Evolutionary conservation across 2,888 invertebrate genomes (phyloP), one percentile per base, ranked within the genome.

Genomic region (Chymomyza amoena): DNA sequence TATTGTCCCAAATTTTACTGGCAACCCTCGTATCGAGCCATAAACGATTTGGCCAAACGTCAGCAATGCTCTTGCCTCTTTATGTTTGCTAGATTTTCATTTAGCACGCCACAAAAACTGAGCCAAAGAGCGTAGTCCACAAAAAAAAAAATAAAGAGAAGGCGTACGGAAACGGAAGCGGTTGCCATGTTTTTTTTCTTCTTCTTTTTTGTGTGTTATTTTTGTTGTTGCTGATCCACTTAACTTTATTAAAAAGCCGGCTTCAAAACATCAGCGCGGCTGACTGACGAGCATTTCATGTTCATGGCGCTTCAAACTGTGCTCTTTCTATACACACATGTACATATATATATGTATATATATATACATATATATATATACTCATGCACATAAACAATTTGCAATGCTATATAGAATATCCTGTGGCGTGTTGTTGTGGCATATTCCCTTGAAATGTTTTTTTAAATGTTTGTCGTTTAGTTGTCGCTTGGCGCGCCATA

Each of bases 391-490:
- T 79, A 79, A 81, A 78, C 80, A 75, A 81, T 81, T 81, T 78
- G 76, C 76, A 67, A 77, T 79, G 79, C 25, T 7, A 81, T 80
- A 81, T 81, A 79, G 79, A 83, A 79, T 81, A 79, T 81, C 81
- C 77, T 79, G 77, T 77, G 71, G 79, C 20, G 54, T 57, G 57
- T 28, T 57, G 18, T 25, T 57, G 28, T 18, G 18, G 39, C 77
- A 69, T 72, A 77, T 78, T 68, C 57, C 64, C 69, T 76, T 75
- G 62, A 81, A 81, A 81, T 81, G 83, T 67, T 72, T 76, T 81
- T 78, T 81, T 80, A 82, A 81, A 81, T 79, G 81, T 80, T 80
- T 73, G 78, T 73, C 79, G 78, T 77, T 81, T 71, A 72, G 75
- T 71, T 78, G 77, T 73, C 71, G 79, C 73, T 70, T 45, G 52